Evolutionary conservation across 2,113 vertebrate species (phyloP).

Genomic region (Alligator mississippiensis): DNA sequence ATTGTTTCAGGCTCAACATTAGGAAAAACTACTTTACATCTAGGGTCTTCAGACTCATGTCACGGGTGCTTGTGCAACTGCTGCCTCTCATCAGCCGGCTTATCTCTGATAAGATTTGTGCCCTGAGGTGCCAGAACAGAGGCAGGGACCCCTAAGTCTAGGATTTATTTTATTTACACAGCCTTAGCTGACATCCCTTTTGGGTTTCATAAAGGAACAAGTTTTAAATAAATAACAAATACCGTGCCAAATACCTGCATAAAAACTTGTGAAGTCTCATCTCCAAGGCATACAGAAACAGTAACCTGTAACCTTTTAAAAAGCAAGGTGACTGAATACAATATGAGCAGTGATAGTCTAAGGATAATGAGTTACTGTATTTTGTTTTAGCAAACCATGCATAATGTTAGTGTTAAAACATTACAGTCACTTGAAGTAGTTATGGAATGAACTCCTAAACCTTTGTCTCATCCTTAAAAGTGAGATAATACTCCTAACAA

Average conservation of each 20-base stretch:
- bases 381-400: background rate
- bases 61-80: too few relatives aligned
- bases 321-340: background rate
- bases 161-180: background rate
- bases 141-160: background rate
- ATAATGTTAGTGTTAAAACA: background rate
- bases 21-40: too few relatives aligned
- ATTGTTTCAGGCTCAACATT: too few relatives aligned
- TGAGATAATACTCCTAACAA: background rate
- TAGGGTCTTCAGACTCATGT: too few relatives aligned
- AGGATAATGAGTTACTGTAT: background rate
- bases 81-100: too few relatives aligned
- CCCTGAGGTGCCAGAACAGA: too few relatives aligned
- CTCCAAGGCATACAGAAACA: background rate
- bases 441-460: background rate
- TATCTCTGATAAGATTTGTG: too few relatives aligned
- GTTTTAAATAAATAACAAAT: background rate
- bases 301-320: background rate
- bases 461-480: background rate
- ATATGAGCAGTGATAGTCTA: background rate
- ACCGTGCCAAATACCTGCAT: background rate
- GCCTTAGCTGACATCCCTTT: background rate
- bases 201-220: background rate
- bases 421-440: conserved; percentile 20
- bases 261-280: background rate